These are phyloP conservation scores for Prorops nasuta DNA, from an alignment of 1,140 invertebrate genomes.

Conservation along the genomic window DNA sequence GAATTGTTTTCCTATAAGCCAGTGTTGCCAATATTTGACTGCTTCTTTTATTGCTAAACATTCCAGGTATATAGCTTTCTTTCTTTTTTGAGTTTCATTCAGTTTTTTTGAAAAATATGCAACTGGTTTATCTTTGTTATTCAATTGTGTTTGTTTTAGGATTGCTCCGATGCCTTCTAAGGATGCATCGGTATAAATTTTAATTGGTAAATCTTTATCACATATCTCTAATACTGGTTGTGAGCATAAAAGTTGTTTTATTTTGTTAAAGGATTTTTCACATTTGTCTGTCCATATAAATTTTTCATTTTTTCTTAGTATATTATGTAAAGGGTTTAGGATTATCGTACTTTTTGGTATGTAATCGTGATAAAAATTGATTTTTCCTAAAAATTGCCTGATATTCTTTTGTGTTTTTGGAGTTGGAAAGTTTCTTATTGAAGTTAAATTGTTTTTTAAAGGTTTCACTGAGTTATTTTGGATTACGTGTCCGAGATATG, in stretches of 20 bases:
- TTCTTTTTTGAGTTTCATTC: conserved; percentile 4
- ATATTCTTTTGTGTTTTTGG: conserved; percentile 1
- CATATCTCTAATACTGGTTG: conserved; percentile 3
- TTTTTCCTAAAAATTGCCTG: conserved; percentile 7
- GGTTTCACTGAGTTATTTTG: conserved; percentile 2
- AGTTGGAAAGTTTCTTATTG: conserved; percentile 9
- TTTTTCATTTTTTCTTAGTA: conserved; percentile 8
- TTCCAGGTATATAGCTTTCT: conserved; percentile 13
- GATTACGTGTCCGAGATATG: conserved; percentile 8
- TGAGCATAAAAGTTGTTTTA: conserved; percentile 4
- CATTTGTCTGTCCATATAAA: conserved; percentile 11
- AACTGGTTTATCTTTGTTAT: conserved; percentile 1
- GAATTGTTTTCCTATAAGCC: conserved; percentile 1
- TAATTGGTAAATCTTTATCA: not conserved
- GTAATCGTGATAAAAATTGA: conserved; percentile 8
- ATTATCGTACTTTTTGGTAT: not conserved
- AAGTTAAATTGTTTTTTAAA: conserved; percentile 8
- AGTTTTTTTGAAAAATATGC: conserved; percentile 2
- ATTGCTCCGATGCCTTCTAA: conserved; percentile 4
- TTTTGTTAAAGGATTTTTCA: not conserved
- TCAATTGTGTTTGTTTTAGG: conserved; percentile 2
- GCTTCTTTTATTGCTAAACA: conserved; percentile 14
- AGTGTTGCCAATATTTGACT: conserved; percentile 13
- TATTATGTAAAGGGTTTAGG: conserved; percentile 4
- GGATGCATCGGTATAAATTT: conserved; percentile 7